Base-by-base conservation (phyloP, 2,797 vertebrate species). In the Borostomias antarcticus region DNA sequence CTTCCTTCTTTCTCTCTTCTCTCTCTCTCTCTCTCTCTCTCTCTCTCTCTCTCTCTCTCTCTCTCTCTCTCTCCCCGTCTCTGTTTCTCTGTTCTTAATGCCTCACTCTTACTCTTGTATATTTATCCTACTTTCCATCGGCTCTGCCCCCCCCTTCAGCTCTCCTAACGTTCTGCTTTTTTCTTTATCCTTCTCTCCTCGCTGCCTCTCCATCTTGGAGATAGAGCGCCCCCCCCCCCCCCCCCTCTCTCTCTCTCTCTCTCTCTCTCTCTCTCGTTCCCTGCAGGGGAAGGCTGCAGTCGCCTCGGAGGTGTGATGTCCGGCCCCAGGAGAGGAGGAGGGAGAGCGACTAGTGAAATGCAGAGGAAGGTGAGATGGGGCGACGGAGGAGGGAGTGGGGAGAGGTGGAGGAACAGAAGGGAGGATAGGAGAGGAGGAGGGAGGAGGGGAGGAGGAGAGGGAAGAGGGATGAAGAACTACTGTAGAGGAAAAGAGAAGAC, bases 371-470 rank as follows among this genome's bases (percentile, higher is more conserved):
- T 23, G 3, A 17, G 4, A 56, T 13, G 28, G 32, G 15, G 29
- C 25, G 40, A 47, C 11, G 30, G 26, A 2, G 11, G 43, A 26
- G 3, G n/a, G 33, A 40, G 5, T 15, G 15, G 23, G 26, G 61
- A 58, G 32, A 50, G 40, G 47, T 73, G 62, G 61, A 37, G 0
- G 63, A 40, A 17, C 69, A 37, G 53, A 23, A 53, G 37, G 23
- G n/a, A 30, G 21, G 54, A 58, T 33, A 6, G 43, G 23, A 64
- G 35, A 48, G 35, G 37, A 4, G 47, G 23, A 64, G 40, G 52
- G 47, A 57, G 25, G 60, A 68, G 47, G 50, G 64, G 52, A 54
- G 66, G 53, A 58, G 70, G 72, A 74, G 32, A 65, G 64, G 67
- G 53, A 70, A 69, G 73, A 64, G 40, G 33, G 8, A 70, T 33